Evolutionary conservation across 1,140 invertebrate species (phyloP).

Genomic region (Microplitis demolitor): DNA sequence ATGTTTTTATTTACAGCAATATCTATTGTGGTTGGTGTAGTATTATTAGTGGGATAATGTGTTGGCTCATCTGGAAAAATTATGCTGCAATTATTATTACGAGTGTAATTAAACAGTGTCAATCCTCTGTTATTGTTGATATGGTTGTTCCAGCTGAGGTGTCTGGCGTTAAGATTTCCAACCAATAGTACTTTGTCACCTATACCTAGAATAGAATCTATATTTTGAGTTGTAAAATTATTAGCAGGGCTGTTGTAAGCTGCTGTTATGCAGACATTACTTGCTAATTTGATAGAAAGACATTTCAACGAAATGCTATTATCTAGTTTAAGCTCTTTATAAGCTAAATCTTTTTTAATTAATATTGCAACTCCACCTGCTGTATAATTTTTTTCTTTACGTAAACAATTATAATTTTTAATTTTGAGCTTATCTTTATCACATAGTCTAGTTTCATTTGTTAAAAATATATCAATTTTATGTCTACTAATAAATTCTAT

Average conservation of each 20-base stretch:
- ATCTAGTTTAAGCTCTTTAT: not conserved
- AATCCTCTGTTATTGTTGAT: slow-evolving; percentile 34
- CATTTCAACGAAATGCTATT: no score
- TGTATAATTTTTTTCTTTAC: not conserved
- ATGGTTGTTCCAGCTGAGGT: slow-evolving; percentile 33
- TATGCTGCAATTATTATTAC: slow-evolving; percentile 33
- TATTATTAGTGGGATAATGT: slow-evolving; percentile 35
- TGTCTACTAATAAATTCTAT: not conserved
- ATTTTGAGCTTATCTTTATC: not conserved
- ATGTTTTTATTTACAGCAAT: slow-evolving; percentile 40
- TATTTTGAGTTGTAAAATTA: slow-evolving; percentile 21
- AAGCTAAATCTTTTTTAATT: not conserved
- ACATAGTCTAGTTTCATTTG: not conserved
- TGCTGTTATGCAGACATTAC: slow-evolving; percentile 32
- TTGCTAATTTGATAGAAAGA: slow-evolving; percentile 17
- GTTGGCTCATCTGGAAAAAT: slow-evolving; percentile 34
- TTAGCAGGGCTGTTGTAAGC: slow-evolving; percentile 36
- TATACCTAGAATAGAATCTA: slow-evolving; percentile 28
- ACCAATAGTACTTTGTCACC: slow-evolving; percentile 36
- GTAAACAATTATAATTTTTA: not conserved
- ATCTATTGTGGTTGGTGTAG: slow-evolving; percentile 36
- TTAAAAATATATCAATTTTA: not conserved
- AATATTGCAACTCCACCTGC: not conserved
- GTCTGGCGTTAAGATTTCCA: slow-evolving; percentile 41
- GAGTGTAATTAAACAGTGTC: slow-evolving; percentile 27